Evolutionary conservation across 2,888 invertebrate species (phyloP).

Genomic region (Tetragonisca angustula): DNA sequence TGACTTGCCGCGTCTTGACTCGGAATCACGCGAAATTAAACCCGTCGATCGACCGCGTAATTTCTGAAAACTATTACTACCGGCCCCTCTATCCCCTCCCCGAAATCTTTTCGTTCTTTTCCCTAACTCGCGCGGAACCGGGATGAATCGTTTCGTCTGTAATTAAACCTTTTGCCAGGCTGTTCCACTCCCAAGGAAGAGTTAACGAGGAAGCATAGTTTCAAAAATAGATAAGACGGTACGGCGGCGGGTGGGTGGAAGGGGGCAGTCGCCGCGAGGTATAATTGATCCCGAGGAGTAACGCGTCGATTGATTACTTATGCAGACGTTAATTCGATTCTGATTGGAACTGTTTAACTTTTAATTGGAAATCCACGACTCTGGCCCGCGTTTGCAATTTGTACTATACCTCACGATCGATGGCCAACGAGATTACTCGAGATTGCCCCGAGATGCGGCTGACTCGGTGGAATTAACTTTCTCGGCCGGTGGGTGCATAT

Average conservation of each 20-base stretch:
- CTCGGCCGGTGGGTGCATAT: constrained; percentile 44
- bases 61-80: background rate
- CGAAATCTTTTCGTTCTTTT: background rate
- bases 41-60: background rate
- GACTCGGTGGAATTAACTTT: constrained; percentile 58
- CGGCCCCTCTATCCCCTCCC: too few relatives aligned
- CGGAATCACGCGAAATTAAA: constrained; percentile 23
- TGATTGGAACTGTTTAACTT: constrained; percentile 69
- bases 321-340: constrained; percentile 63
- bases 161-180: constrained; percentile 12
- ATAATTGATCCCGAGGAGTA: constrained; percentile 30
- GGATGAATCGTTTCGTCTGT: background rate
- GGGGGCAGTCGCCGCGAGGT: background rate
- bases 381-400: constrained; percentile 32
- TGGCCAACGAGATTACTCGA: constrained; percentile 44
- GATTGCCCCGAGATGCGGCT: constrained; percentile 23
- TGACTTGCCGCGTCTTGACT: constrained; percentile 18
- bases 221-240: constrained; percentile 27
- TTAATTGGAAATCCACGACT: constrained; percentile 62
- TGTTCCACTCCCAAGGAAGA: background rate
- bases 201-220: background rate
- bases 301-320: constrained; percentile 54
- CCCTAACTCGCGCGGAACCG: too few relatives aligned
- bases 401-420: constrained; percentile 46
- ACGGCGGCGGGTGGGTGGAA: too few relatives aligned